Evolutionary conservation across 2,888 invertebrate genomes (phyloP).

Genomic region (Caenorhabditis auriculariae): DNA sequence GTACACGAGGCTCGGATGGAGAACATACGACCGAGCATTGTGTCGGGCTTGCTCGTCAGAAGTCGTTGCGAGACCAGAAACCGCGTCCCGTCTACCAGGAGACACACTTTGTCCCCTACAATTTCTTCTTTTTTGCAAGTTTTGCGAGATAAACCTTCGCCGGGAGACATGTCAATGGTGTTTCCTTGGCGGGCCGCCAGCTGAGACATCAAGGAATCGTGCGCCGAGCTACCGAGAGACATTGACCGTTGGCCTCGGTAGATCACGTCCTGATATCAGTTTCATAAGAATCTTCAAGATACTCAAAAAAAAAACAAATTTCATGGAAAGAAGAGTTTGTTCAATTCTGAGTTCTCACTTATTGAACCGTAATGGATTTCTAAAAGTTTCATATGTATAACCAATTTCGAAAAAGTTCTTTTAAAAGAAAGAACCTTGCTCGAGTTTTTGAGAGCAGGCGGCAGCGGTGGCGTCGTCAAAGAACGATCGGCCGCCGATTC

Average conservation of each 20-base stretch:
- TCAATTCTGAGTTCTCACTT: too few species aligned
- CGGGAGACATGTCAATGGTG: conserved; percentile 44
- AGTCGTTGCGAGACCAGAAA: conserved; percentile 90
- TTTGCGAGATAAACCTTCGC: conserved; percentile 13
- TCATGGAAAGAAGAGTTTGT: not conserved
- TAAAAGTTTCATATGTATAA: too few species aligned
- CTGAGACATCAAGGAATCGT: conserved; percentile 57
- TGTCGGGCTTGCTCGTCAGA: conserved; percentile 92
- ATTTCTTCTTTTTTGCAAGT: not conserved
- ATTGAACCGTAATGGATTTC: too few species aligned
- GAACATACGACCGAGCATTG: conserved; percentile 78
- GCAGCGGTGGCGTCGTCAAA: conserved; percentile 38
- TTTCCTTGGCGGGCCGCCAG: conserved; percentile 20
- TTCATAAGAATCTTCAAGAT: too few species aligned
- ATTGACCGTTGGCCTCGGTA: conserved; percentile 60
- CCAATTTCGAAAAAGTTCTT: too few species aligned
- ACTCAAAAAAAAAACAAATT: conserved; percentile 12
- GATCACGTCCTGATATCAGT: conserved; percentile 21
- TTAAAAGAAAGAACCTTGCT: too few species aligned
- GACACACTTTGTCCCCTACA: conserved; percentile 72
- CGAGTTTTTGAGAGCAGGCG: conserved; percentile 47
- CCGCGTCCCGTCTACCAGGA: conserved; percentile 93
- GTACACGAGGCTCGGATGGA: conserved; percentile 75
- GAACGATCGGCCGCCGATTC: conserved; percentile 32
- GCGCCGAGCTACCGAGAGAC: conserved; percentile 61